Evolutionary conservation across 2,113 vertebrate species (phyloP), one percentile per base, ranked within the genome.

Genomic region (Myotis davidii): DNA sequence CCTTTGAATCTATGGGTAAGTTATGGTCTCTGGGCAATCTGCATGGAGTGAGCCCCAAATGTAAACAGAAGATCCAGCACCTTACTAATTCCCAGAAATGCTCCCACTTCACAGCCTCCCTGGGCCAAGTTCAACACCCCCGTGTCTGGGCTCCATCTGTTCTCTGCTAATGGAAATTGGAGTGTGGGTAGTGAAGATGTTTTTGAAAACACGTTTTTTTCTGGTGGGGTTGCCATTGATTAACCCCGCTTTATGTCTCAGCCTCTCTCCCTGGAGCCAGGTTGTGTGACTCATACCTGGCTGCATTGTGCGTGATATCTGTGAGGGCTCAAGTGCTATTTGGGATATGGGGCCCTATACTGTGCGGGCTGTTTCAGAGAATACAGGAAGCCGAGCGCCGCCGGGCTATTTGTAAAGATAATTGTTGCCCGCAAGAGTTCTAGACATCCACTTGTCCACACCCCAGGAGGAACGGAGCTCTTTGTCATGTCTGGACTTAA

Each of bases 401-500:
- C 52, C 1, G 1, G 56, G 82, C 1, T 9, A 12, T 96, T 97
- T 85, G 93, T 90, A 86, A 93, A 94, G 96, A 89, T 88, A 73
- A 65, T 61, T 91, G 95, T 70, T 23, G 82, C 4, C 94, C 27
- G 39, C 5, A 54, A 27, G 92, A 73, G 95, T 97, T 92, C 88
- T 94, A 70, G 79, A 89, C 94, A 79, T 83, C 96, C 77, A 92
- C 94, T 97, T 87, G 34, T 94, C 72, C 65, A 90, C 50, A 18
- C 76, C 95, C 90, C 59, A 52, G 56, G 87, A 54, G 88, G 29
- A 65, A 61, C 92, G 0, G 6, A 89, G 56, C 76, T 87, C 83
- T 95, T 91, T 52, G 14, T 90, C 93, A 10, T 34, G 21, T 64
- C 89, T 69, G 85, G 93, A 94, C 93, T 94, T 94, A 61, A 88